Percentiles rank a stretch among this genome's conserved stretches.
Evolutionary conservation across 2,888 invertebrate species (phyloP).

Genomic region (Tubulanus polymorphus): DNA sequence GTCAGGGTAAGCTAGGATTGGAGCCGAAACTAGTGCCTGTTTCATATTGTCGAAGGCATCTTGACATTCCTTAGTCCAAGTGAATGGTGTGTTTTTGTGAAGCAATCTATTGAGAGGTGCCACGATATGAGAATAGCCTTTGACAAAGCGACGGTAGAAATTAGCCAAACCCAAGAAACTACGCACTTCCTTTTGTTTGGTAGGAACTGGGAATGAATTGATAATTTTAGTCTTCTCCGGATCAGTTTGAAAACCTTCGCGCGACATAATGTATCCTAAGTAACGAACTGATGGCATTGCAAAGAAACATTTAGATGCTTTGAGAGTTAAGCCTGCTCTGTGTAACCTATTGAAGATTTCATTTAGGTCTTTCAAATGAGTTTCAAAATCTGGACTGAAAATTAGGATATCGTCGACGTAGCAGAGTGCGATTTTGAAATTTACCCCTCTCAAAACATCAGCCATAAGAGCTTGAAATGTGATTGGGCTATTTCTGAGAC

Average conservation of each 20-base stretch:
- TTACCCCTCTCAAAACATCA: slow-evolving; percentile 15
- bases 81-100: slow-evolving; percentile 27
- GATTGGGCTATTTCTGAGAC: slow-evolving; percentile 21
- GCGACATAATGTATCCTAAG: slow-evolving; percentile 20
- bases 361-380: slow-evolving; percentile 18
- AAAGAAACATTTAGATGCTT: slow-evolving; percentile 24
- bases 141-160: slow-evolving; percentile 48
- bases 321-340: slow-evolving; percentile 18
- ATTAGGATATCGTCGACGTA: slow-evolving; percentile 26
- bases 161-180: slow-evolving; percentile 27
- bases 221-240: slow-evolving; percentile 14
- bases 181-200: slow-evolving; percentile 12
- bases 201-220: slow-evolving; percentile 9
- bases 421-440: slow-evolving; percentile 21
- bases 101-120: slow-evolving; percentile 37
- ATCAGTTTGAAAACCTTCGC: slow-evolving; percentile 20
- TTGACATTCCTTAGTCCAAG: slow-evolving; percentile 35
- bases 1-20: slow-evolving; percentile 23
- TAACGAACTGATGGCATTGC: slow-evolving; percentile 16
- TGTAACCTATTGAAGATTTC: slow-evolving; percentile 17
- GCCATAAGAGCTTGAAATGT: slow-evolving; percentile 20
- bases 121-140: slow-evolving; percentile 30
- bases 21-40: slow-evolving; percentile 18
- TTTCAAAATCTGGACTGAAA: slow-evolving; percentile 16
- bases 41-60: slow-evolving; percentile 39